phyloP scores from a whole-genome alignment of 2,797 vertebrate species.

The Catamblyrhynchus diadema region DNA sequence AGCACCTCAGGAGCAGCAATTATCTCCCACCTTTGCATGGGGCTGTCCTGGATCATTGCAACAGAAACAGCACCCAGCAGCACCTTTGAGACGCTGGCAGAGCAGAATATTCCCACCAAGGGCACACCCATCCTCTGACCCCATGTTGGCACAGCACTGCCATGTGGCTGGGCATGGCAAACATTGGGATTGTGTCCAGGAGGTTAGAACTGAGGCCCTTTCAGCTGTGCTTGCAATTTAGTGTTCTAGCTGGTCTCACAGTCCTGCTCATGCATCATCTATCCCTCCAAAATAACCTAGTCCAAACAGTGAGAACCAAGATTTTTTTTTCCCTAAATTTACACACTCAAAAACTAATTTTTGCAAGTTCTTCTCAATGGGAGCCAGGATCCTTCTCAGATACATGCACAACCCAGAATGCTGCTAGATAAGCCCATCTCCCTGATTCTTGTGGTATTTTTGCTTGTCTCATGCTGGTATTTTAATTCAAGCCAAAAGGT shows the following conservation, averaged over 20 bases:
- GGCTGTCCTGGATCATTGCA: not conserved
- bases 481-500: not conserved
- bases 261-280: not conserved
- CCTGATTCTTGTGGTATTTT: not conserved
- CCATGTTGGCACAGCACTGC: not conserved
- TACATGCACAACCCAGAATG: not conserved
- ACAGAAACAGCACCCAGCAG: not conserved
- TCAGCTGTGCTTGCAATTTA: not conserved
- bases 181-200: not conserved
- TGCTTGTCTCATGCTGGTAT: not conserved
- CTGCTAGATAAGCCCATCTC: not conserved
- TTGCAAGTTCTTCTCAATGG: not conserved
- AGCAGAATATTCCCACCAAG: not conserved
- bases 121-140: not conserved
- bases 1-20: not conserved
- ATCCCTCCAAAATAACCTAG: not conserved
- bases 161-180: not conserved
- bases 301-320: not conserved
- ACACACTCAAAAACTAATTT: not conserved
- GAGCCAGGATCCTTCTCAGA: not conserved
- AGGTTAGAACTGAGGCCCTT: not conserved
- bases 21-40: not conserved
- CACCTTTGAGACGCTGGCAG: not conserved
- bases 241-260: not conserved
- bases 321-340: not conserved